Evolutionary conservation across 2,113 vertebrate genomes (phyloP), one percentile per base, ranked within the genome.

Genomic region (Myiozetetes cayanensis): DNA sequence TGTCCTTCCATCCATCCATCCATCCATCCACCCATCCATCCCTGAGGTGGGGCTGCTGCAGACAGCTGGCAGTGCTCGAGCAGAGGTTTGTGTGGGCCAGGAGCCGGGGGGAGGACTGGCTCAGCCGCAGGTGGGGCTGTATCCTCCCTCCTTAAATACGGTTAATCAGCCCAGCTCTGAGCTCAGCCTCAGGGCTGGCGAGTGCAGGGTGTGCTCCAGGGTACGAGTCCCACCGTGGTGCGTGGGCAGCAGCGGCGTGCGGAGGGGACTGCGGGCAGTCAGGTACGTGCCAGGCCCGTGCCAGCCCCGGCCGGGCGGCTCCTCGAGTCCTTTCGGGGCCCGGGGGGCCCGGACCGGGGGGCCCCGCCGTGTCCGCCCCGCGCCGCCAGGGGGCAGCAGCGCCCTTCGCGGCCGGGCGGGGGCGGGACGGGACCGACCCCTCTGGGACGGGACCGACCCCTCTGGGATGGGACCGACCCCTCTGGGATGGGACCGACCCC

Each of bases 161-260:
- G 47, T 12, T 18, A 17, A 49, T 21, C 75, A 22, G 24, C 20
- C n/a, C 49, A 14, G 84, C 25, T 16, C 13, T 5, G 31, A 67
- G 56, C 13, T 9, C 12, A 13, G 47, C 39, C 24, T 12, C 21
- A 0, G 30, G 16, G 6, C 6, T 3, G 28, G 24, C 3, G 37
- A 4, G 33, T 0, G 18, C 8, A 3, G 74, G 33, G 19, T 1
- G 14, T 11, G 33, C 5, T 27, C 8, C 2, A 1, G 46, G 27
- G 11, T 19, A 4, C 25, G 24, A 5, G 15, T 3, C 5, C 15
- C 3, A 12, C 9, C 19, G 13, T 1, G 39, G 6, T 5, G 41
- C 1, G 39, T 1, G 28, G 63, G 81, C 65, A 23, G 55, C 20
- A 13, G 71, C 1, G 12, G 58, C 2, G 16, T 3, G 74, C 4